phyloP scores from a whole-genome alignment of 2,113 vertebrate genomes.

The Chloroceryle aenea region DNA sequence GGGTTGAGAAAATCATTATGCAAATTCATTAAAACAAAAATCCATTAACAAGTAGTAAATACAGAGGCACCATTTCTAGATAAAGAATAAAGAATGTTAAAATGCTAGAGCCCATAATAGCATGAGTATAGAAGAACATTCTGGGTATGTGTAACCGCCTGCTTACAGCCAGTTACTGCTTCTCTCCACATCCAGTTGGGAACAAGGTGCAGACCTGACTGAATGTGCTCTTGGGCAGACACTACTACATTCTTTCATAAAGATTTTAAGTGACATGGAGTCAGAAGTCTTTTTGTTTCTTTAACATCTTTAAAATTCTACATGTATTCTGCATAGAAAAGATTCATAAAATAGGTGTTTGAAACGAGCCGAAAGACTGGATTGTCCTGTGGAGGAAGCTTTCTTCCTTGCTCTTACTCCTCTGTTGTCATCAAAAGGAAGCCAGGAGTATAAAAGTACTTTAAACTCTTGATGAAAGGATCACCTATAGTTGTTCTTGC shows the following conservation, averaged over 20 bases:
- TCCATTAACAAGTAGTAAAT: not conserved
- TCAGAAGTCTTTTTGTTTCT: not conserved
- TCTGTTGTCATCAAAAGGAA: not conserved
- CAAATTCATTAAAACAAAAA: not conserved
- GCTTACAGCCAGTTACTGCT: not conserved
- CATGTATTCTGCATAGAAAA: not conserved
- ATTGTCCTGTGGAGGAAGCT: not conserved
- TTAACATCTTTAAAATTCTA: not conserved
- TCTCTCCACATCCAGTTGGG: not conserved
- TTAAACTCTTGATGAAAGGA: not conserved
- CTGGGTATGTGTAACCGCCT: not conserved
- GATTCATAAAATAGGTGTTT: not conserved
- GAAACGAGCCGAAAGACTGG: not conserved
- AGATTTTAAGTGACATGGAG: not conserved
- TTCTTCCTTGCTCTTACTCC: not conserved
- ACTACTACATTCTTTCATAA: not conserved
- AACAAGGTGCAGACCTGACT: not conserved
- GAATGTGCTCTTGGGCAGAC: not conserved
- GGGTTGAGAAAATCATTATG: not conserved
- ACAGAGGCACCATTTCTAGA: not conserved
- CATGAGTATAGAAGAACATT: not conserved
- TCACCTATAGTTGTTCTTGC: not conserved
- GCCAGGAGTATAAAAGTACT: not conserved
- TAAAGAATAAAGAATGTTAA: not conserved
- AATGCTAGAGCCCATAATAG: not conserved